Base-by-base conservation (phyloP, 2,888 invertebrate species). In the Chalcosyrphus nemorum region DNA sequence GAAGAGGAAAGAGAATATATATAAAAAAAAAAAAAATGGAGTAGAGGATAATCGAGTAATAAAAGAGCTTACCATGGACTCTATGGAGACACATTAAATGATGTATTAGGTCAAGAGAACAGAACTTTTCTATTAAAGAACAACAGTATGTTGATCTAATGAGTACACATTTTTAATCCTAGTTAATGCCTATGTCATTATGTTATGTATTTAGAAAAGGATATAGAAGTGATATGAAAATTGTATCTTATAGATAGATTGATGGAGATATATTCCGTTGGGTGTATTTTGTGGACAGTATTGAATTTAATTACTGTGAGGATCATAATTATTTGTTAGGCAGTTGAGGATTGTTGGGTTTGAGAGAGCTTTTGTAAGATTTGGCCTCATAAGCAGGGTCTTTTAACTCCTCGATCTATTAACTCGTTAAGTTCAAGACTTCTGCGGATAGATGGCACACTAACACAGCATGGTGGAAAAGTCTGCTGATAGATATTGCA, bases 1-100 rank as follows among this genome's bases (percentile, higher is more conserved):
- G 27, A 29, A 57, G 47, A n/a, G 19, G 29, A 4, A 21, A 41
- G 38, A 41, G n/a, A n/a, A n/a, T n/a, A n/a, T n/a, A n/a, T n/a
- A n/a, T n/a, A n/a, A n/a, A n/a, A n/a, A n/a, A n/a, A n/a, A n/a
- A n/a, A n/a, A n/a, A n/a, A n/a, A n/a, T n/a, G n/a, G n/a, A n/a
- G n/a, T 2, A 41, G 13, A 17, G 52, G 54, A 50, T 72, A 72
- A 71, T 78, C 56, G 57, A 47, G 57, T 32, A 50, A 71, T 71
- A 57, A 21, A 43, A 41, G 59, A 59, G 24, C 24, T 59, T 9
- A 27, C 27, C 19, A 50, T 15, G 35, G 41, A 35, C 41, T 63
- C 32, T 21, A 50, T 38, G 38, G 57, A 41, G 47, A 61, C 45
- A 75, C 57, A 57, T 21, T 50, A 57, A 52, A 43, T 63, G 47